A percentile compares a stretch with the other conserved stretches of the same genome.
Conservation (phyloP, 1,140 invertebrate species). For the Drosophila virilis region DNA sequence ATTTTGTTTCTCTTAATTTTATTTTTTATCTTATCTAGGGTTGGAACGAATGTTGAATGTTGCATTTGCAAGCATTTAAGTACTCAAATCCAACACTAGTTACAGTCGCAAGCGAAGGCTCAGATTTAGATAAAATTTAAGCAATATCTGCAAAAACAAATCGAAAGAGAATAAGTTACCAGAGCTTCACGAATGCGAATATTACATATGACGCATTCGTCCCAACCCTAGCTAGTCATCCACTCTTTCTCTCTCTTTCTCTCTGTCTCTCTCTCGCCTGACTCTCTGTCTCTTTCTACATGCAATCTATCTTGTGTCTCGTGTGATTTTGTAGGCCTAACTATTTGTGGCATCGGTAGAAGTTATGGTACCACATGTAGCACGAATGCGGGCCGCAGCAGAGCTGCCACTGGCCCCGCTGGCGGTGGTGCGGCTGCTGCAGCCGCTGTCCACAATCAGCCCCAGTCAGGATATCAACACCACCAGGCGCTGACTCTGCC, state of each 20-base stretch:
- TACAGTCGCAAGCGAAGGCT: not conserved
- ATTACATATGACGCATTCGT: constrained; percentile 25
- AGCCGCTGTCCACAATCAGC: constrained; percentile 53
- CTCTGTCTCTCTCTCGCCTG: constrained; percentile 15
- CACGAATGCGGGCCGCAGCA: constrained; percentile 74
- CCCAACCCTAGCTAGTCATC: constrained; percentile 44
- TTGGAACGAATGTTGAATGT: constrained; percentile 33
- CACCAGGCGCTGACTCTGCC: constrained; percentile 78
- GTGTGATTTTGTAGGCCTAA: constrained; percentile 83
- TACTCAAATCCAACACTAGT: constrained; percentile 21
- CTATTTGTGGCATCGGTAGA: constrained; percentile 84
- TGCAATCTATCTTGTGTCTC: constrained; percentile 69
- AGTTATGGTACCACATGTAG: constrained; percentile 82
- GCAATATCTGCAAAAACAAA: not conserved
- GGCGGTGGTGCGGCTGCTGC: constrained; percentile 45
- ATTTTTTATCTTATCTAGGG: constrained; percentile 26
- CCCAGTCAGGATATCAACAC: constrained; percentile 75
- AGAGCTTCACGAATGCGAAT: constrained; percentile 30
- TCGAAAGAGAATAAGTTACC: not conserved
- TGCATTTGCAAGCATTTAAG: constrained; percentile 3
- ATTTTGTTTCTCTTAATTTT: not conserved
- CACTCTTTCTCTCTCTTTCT: constrained; percentile 28
- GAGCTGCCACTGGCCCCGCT: constrained; percentile 44
- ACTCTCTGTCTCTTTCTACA: constrained; percentile 42
- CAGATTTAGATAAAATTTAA: too few relatives aligned